Evolutionary conservation across 92 coral and sea anemone species (phyloP).

Genomic region (Bergia puertoricense): DNA sequence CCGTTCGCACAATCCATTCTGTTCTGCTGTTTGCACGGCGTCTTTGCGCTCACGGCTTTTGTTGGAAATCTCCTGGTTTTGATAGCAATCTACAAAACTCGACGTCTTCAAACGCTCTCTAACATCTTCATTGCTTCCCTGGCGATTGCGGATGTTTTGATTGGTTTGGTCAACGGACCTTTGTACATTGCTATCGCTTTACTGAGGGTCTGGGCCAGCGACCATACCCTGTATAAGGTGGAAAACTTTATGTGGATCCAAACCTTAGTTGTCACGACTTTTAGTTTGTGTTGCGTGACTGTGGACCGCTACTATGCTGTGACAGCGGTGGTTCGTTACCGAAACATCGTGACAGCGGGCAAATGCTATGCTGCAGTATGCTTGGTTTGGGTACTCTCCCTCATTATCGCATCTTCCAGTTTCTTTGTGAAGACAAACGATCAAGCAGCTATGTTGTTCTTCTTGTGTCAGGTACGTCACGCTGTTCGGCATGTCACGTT

Average conservation of each 20-base stretch:
- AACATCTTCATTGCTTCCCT: slow-evolving; percentile 46
- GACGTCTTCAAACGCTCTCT: slow-evolving; percentile 30
- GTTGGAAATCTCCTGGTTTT: slow-evolving; percentile 46
- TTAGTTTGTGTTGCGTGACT: slow-evolving; percentile 37
- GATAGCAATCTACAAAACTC: slow-evolving; percentile 21
- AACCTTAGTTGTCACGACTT: slow-evolving; percentile 46
- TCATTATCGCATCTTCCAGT: slow-evolving; percentile 33
- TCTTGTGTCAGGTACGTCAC: slow-evolving; percentile 1
- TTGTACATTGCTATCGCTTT: slow-evolving; percentile 44
- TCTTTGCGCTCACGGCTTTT: slow-evolving; percentile 38
- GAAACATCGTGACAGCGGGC: slow-evolving; percentile 13
- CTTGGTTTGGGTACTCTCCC: slow-evolving; percentile 31
- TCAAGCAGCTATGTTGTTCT: slow-evolving; percentile 36
- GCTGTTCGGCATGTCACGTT: no score
- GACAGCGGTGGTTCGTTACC: slow-evolving; percentile 40
- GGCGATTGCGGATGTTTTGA: slow-evolving; percentile 41
- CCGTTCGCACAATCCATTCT: slow-evolving; percentile 35
- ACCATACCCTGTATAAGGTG: slow-evolving; percentile 35
- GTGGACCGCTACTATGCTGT: slow-evolving; percentile 49
- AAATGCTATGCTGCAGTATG: slow-evolving; percentile 11
- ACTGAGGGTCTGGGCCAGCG: slow-evolving; percentile 31
- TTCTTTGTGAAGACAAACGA: slow-evolving; percentile 25
- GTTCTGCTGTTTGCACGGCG: slow-evolving; percentile 34
- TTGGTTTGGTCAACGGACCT: slow-evolving; percentile 36
- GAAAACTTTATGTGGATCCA: slow-evolving; percentile 54